phyloP scores from a whole-genome alignment of 2,113 vertebrate species.

The Cynocephalus volans region DNA sequence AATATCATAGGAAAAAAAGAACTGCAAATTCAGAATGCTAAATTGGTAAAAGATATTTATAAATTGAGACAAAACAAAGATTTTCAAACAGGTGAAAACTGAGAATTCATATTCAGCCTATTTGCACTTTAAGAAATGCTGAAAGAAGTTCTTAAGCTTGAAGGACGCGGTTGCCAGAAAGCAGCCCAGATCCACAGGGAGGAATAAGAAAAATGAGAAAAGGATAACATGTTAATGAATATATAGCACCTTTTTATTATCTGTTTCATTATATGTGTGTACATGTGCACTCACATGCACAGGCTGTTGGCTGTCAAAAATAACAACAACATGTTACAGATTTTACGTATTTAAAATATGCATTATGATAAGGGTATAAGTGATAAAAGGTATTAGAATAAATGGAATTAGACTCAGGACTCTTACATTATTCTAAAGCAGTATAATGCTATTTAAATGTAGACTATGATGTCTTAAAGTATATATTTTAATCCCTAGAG shows the following conservation, averaged over 20 bases:
- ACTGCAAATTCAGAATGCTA: no score
- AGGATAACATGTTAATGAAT: background rate
- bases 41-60: background rate
- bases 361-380: background rate
- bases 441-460: background rate
- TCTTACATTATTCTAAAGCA: background rate
- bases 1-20: no score
- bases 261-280: background rate
- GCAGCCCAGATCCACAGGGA: background rate
- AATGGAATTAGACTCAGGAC: background rate
- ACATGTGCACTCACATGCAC: accelerated
- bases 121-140: background rate
- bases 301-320: background rate
- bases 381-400: background rate
- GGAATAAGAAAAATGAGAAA: background rate
- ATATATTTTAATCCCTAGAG: background rate
- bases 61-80: background rate
- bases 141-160: background rate
- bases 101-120: background rate
- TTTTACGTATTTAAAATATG: background rate
- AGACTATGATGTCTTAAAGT: background rate
- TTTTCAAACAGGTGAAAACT: background rate
- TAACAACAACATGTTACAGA: background rate
- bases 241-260: background rate
- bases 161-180: background rate